These are phyloP conservation scores for Chelonia mydas DNA, from an alignment of 2,797 vertebrate species.

Conservation along the genomic window DNA sequence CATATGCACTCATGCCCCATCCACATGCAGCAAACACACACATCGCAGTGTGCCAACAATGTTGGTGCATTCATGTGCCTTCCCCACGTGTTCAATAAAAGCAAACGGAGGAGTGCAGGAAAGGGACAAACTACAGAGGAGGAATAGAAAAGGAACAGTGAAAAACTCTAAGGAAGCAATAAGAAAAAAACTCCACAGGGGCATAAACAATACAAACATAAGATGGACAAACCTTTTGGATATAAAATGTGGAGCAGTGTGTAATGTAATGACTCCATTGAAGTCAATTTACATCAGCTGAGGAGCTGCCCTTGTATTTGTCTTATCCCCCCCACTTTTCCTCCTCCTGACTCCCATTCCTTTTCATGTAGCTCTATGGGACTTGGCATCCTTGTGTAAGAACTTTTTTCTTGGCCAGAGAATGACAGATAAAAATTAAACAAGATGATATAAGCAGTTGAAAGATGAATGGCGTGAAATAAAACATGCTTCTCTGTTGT, in stretches of 20 bases:
- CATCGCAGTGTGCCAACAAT: not conserved
- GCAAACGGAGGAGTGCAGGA: not conserved
- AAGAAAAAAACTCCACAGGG: not conserved
- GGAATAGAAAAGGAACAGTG: not conserved
- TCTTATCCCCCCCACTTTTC: not conserved
- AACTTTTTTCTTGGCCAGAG: not conserved
- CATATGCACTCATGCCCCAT: too few species aligned
- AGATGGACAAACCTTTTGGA: not conserved
- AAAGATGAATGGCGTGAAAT: not conserved
- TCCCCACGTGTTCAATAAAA: not conserved
- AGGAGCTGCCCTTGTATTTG: not conserved
- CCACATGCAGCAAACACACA: fast-evolving
- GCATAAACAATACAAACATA: not conserved
- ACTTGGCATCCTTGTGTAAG: not conserved
- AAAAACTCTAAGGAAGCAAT: not conserved
- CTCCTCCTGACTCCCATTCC: not conserved
- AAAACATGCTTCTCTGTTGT: not conserved
- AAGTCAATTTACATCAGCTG: not conserved
- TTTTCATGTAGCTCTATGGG: not conserved
- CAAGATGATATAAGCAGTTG: not conserved
- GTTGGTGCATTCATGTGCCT: not conserved
- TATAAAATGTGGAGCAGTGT: not conserved
- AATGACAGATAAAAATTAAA: not conserved
- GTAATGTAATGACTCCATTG: not conserved
- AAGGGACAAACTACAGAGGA: not conserved